A percentile compares a stretch with the other conserved stretches of the same genome.
Evolutionary conservation across 2,113 vertebrate species (phyloP).

Genomic region (Cyphomyrus plagiostoma): DNA sequence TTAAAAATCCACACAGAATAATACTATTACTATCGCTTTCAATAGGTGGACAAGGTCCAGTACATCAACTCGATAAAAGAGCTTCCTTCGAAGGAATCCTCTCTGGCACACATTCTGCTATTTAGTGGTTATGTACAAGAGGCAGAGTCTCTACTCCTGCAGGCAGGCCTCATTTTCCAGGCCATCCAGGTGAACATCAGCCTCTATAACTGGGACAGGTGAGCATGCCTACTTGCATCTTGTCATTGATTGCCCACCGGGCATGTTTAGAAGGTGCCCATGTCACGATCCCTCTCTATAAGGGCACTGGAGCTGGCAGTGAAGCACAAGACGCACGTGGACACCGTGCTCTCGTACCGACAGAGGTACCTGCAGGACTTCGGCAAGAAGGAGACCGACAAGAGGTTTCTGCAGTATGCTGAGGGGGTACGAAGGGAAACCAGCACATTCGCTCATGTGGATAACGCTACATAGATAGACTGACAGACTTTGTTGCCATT

Average conservation of each 20-base stretch:
- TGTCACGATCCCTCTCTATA: conserved; percentile 25
- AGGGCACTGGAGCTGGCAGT: conserved; percentile 95
- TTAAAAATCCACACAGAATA: neutral
- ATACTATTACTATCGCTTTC: neutral
- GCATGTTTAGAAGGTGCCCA: neutral
- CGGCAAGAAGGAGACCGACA: conserved; percentile 84
- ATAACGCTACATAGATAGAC: neutral
- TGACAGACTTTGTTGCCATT: no score
- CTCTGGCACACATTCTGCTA: conserved; percentile 77
- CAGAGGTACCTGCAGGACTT: conserved; percentile 81
- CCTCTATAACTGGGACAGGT: conserved; percentile 97
- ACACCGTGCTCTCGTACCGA: conserved; percentile 89
- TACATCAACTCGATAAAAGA: conserved; percentile 87
- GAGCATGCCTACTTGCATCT: conserved; percentile 17
- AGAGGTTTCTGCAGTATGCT: conserved; percentile 84
- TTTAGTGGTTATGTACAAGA: conserved; percentile 86
- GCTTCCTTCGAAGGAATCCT: conserved; percentile 84
- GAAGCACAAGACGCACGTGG: conserved; percentile 95
- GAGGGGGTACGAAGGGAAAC: conserved; percentile 70
- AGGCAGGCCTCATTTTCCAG: conserved; percentile 82
- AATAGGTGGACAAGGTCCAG: conserved; percentile 82
- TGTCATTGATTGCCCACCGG: neutral
- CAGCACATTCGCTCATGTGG: neutral
- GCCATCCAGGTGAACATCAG: conserved; percentile 86
- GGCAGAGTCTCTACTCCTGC: conserved; percentile 78